Conservation (phyloP, 2,888 invertebrate species). For the Azorinus chamasolen region DNA sequence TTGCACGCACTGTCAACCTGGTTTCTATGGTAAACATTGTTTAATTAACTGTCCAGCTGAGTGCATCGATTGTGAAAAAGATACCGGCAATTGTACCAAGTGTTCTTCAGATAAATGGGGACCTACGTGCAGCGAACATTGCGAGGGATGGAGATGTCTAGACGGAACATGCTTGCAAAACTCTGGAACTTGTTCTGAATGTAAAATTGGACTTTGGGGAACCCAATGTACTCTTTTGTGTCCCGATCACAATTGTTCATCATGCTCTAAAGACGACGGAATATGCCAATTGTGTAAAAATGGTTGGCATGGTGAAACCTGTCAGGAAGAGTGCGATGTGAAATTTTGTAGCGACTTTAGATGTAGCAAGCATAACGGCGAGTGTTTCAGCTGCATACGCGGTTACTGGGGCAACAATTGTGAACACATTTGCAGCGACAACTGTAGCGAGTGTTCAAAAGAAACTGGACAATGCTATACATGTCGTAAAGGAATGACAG, state of each 20-base stretch:
- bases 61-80: conserved; percentile 21
- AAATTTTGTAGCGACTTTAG: neutral
- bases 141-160: no score
- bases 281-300: conserved; percentile 4
- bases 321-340: neutral
- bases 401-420: conserved; percentile 23
- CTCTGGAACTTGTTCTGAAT: conserved; percentile 10
- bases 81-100: neutral
- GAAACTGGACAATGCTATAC: conserved; percentile 20
- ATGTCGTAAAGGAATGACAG: conserved; percentile 20
- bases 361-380: conserved; percentile 15
- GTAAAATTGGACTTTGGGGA: conserved; percentile 22
- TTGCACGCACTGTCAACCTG: conserved; percentile 1
- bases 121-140: neutral
- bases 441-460: conserved; percentile 3
- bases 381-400: conserved; percentile 3
- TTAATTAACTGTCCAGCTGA: conserved; percentile 3
- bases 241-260: neutral
- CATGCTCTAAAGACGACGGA: conserved; percentile 5
- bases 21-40: conserved; percentile 10
- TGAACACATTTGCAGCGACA: neutral
- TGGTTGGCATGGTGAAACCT: conserved; percentile 5
- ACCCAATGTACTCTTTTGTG: neutral
- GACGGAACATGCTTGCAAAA: no score
- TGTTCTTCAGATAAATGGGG: neutral